Evolutionary conservation across 2,797 vertebrate genomes (phyloP), one percentile per base, ranked within the genome.

Genomic region (Cetoscarus ocellatus): DNA sequence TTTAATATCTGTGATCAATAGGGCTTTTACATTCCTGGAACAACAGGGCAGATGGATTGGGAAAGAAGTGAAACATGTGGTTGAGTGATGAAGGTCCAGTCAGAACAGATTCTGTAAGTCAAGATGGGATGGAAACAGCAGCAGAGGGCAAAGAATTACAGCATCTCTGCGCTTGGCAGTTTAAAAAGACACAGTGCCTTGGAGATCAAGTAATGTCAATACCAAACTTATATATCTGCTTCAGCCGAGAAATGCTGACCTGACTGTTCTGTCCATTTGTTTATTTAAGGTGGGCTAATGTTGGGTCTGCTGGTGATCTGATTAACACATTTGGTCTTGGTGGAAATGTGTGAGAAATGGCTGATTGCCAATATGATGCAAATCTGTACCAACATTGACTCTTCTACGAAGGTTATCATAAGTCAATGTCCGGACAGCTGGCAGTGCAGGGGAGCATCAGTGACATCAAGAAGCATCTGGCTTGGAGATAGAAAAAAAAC

Each of bases 11-110:
- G 77, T 87, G 73, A 85, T 75, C 57, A 90, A 84, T 80, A 82
- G 80, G 82, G 86, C 87, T 91, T 89, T 82, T 86, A 92, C 89
- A 93, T 93, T 93, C 90, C 92, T 90, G 87, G 74, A 88, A 66
- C 63, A 86, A 75, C 65, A 79, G 81, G 69, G 73, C 61, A 85
- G 61, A 79, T 47, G 52, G 68, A 65, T 69, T 66, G 42, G 47
- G 12, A 68, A 61, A 36, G 56, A 56, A 50, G 19, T 18, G n/a
- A 50, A 47, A 42, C 1, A n/a, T 35, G 54, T 49, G 34, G 47
- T 19, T 5, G 15, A 62, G 54, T n/a, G 19, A 3, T 54, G 52
- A 58, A 67, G 12, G 55, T 80, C 35, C 34, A 43, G 45, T 71
- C 36, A 27, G 42, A 66, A 51, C 13, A 77, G 67, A 69, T 60